Conservation (phyloP, 2,797 vertebrate species). For the Microchirus variegatus region DNA sequence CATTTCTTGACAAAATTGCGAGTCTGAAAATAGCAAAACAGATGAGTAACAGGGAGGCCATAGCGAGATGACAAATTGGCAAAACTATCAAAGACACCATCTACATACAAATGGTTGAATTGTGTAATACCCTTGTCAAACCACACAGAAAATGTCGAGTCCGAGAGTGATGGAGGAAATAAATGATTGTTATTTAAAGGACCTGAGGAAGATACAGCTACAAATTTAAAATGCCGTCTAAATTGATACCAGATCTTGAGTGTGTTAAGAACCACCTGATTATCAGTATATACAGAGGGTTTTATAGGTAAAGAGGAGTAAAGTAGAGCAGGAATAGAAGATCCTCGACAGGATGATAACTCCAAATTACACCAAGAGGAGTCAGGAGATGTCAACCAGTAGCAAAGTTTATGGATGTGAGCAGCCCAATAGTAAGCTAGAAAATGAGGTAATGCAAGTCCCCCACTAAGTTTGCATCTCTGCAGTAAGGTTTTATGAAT, state of each 20-base stretch:
- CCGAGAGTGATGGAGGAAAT: neutral
- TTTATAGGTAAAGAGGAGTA: neutral
- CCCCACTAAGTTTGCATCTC: slow-evolving; percentile 10
- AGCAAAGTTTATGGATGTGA: slow-evolving; percentile 29
- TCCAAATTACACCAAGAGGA: slow-evolving; percentile 29
- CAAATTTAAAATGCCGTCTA: neutral
- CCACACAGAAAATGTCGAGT: neutral
- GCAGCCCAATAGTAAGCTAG: slow-evolving; percentile 17
- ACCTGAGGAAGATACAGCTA: neutral
- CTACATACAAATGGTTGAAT: neutral
- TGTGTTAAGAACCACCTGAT: neutral
- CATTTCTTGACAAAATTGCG: neutral
- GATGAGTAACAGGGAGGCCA: neutral
- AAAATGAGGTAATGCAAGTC: slow-evolving; percentile 18
- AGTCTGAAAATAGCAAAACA: slow-evolving; percentile 9
- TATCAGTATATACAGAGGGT: neutral
- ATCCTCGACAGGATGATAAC: slow-evolving; percentile 13
- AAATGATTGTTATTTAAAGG: neutral
- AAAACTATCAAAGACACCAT: neutral
- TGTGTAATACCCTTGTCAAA: neutral
- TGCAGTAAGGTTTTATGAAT: neutral
- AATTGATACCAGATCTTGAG: neutral
- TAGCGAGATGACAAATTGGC: neutral
- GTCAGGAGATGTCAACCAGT: slow-evolving; percentile 8
- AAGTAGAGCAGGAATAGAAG: slow-evolving; percentile 14